Conservation (phyloP, 2,113 vertebrate species). For the Pimephales promelas region DNA sequence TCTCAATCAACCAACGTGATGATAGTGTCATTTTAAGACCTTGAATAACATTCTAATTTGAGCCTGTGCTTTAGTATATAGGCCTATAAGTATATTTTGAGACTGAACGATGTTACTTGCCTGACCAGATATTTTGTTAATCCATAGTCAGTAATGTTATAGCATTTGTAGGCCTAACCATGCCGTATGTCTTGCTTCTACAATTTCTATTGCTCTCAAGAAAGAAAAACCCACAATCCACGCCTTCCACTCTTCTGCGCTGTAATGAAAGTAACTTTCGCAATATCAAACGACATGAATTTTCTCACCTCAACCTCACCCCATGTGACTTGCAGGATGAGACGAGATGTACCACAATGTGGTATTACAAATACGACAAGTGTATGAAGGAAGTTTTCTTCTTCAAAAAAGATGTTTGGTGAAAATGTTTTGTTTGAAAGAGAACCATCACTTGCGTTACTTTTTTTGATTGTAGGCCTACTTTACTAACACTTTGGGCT, state of each 20-base stretch:
- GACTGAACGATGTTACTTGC: background rate
- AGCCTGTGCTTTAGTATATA: slow-evolving; percentile 52
- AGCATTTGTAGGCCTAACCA: background rate
- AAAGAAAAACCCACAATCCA: background rate
- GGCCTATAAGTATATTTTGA: slow-evolving; percentile 30
- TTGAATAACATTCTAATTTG: slow-evolving; percentile 65
- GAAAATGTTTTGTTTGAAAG: background rate
- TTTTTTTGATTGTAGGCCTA: background rate
- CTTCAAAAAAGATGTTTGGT: background rate
- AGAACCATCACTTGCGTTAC: background rate
- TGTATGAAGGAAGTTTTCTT: background rate
- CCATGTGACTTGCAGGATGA: background rate
- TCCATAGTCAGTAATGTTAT: background rate
- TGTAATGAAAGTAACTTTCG: background rate
- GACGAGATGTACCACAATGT: slow-evolving; percentile 7
- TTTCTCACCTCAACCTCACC: slow-evolving; percentile 3
- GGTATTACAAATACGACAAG: background rate
- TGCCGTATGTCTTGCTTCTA: background rate
- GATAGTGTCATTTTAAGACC: slow-evolving; percentile 59
- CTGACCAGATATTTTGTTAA: background rate
- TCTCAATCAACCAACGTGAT: slow-evolving; percentile 59
- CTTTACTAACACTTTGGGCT: background rate
- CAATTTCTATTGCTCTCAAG: background rate
- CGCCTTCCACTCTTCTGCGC: background rate
- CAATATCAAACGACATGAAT: background rate